Evolutionary conservation across 2,113 vertebrate species (phyloP), one percentile per base, ranked within the genome.

Genomic region (Xiphophorus hellerii): DNA sequence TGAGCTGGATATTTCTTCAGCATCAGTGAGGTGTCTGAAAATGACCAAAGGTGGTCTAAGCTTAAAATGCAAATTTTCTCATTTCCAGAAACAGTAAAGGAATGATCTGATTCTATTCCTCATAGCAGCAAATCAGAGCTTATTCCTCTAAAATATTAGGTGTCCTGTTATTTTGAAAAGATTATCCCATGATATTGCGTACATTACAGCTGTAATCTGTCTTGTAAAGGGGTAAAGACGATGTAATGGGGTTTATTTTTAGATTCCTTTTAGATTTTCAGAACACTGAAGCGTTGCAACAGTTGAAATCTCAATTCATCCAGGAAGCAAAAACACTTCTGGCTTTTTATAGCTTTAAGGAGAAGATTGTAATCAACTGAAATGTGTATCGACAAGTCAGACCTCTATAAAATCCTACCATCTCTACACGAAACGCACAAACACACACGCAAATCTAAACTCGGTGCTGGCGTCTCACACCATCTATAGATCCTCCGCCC

Each of bases 401-500:
- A 48, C 0, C 44, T 20, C 5, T 48, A 48, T 17, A 48, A 20
- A 20, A 20, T 48, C 5, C 14, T 17, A 5, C 44, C 5, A 4
- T 48, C 44, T 6, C 44, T 48, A 20, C 17, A 1, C 44, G 5
- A 20, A 48, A 48, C 4, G 4, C 44, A 20, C 5, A 13, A 62
- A 29, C 10, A 62, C 27, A 62, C 61, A 29, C 61, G 11, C 37
- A 39, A 27, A 9, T 20, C 68, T 69, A 29, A 58, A 31, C 42
- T 6, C 60, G 28, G 2, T 39, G 31, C 60, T 42, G 28, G 63
- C 72, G 64, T 80, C 79, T 74, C 58, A 14, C 29, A 76, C 66
- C 80, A 77, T 79, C 80, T 68, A 5, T 37, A 30, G 6, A 69
- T 54, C 75, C 13, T 15, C 58, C 51, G 62, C 64, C 78, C 85